phyloP scores from a whole-genome alignment of 1,140 invertebrate species.

The Thaumatotibia leucotreta region DNA sequence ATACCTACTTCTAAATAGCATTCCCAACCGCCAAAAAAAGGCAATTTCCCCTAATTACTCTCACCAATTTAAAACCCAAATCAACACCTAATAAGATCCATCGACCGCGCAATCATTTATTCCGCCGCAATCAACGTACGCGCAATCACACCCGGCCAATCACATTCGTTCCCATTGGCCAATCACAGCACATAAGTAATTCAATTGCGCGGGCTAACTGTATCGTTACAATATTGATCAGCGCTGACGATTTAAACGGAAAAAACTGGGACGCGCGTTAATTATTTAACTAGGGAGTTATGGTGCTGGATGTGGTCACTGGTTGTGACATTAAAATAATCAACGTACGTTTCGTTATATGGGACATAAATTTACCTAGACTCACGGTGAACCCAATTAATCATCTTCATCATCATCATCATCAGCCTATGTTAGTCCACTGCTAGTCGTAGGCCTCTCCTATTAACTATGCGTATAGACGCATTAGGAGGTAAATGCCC shows the following conservation, averaged over 20 bases:
- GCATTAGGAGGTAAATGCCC: too few relatives aligned
- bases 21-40: neutral
- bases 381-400: too few relatives aligned
- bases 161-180: neutral
- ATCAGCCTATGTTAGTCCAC: too few relatives aligned
- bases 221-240: conserved; percentile 50
- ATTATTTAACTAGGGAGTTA: conserved; percentile 44
- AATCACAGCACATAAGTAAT: conserved; percentile 33
- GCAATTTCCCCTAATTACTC: neutral
- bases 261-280: conserved; percentile 49
- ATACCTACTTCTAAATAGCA: neutral
- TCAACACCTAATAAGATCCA: neutral
- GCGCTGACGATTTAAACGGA: conserved; percentile 48
- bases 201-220: conserved; percentile 20
- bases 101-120: neutral
- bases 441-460: too few relatives aligned
- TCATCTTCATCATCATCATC: too few relatives aligned
- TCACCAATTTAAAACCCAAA: conserved; percentile 5
- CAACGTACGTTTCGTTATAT: too few relatives aligned
- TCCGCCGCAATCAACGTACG: neutral
- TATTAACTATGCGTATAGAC: too few relatives aligned
- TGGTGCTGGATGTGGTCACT: conserved; percentile 21
- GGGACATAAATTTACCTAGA: too few relatives aligned
- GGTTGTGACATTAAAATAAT: neutral
- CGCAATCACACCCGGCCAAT: neutral